These are phyloP conservation scores for Caenorhabditis plicata DNA, from an alignment of 2,888 invertebrate genomes.

Conservation along the genomic window DNA sequence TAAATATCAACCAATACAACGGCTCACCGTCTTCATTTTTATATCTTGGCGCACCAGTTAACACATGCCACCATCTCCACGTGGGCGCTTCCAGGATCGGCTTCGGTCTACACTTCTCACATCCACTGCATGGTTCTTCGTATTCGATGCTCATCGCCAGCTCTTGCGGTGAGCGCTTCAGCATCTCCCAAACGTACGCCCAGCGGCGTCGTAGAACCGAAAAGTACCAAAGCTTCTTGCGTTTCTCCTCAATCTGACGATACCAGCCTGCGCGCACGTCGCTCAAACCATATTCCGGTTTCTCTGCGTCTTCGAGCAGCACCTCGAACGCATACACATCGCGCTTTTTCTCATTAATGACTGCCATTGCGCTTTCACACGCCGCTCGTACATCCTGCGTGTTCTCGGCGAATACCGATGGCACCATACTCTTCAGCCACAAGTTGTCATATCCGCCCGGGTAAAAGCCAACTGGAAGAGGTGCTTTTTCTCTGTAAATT, in stretches of 20 bases:
- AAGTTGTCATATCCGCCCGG: slow-evolving; percentile 59
- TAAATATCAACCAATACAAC: background rate
- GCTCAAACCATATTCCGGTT: slow-evolving; percentile 35
- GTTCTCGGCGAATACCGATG: slow-evolving; percentile 37
- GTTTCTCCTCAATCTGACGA: slow-evolving; percentile 55
- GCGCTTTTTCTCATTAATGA: slow-evolving; percentile 50
- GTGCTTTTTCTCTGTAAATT: slow-evolving; percentile 29
- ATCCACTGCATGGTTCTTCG: slow-evolving; percentile 55
- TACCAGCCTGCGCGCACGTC: slow-evolving; percentile 60
- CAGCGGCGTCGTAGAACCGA: slow-evolving; percentile 46
- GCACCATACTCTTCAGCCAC: slow-evolving; percentile 38
- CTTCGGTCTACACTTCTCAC: slow-evolving; percentile 46
- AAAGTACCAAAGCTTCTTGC: slow-evolving; percentile 61
- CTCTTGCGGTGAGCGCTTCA: slow-evolving; percentile 47
- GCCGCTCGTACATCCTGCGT: slow-evolving; percentile 46
- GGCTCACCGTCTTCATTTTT: slow-evolving; percentile 19
- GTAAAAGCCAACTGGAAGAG: slow-evolving; percentile 55
- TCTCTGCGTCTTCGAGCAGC: slow-evolving; percentile 5
- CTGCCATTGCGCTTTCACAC: slow-evolving; percentile 63
- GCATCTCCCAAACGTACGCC: slow-evolving; percentile 62
- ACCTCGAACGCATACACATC: slow-evolving; percentile 23
- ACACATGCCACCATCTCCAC: slow-evolving; percentile 53
- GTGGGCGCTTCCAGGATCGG: slow-evolving; percentile 19
- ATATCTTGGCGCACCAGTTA: slow-evolving; percentile 44
- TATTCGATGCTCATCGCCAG: slow-evolving; percentile 40